Percentiles rank a stretch among this genome's conserved stretches.
phyloP scores from a whole-genome alignment of 2,797 vertebrate genomes.

The Coendou prehensilis region DNA sequence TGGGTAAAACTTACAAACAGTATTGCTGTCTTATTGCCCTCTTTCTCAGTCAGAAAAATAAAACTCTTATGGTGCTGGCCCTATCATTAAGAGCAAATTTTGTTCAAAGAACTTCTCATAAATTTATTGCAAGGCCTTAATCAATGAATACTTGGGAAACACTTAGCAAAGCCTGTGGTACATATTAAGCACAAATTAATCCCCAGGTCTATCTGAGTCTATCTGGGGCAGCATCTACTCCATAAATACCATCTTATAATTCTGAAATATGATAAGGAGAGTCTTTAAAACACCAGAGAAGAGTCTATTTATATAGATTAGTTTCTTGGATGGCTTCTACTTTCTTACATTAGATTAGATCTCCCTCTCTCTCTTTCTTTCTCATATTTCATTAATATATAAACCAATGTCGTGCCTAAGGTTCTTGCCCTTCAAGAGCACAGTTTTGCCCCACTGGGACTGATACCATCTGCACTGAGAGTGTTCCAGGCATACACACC shows the following conservation, averaged over 20 bases:
- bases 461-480: not conserved
- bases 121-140: slow-evolving; percentile 13
- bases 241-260: not conserved
- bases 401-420: not conserved
- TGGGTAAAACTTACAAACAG: not conserved
- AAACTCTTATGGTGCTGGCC: not conserved
- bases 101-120: not conserved
- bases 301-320: not conserved
- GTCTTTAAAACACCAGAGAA: not conserved
- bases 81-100: not conserved
- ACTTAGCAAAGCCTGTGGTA: not conserved
- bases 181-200: not conserved
- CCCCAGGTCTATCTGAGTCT: not conserved
- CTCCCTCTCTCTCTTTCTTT: not conserved
- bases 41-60: not conserved
- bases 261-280: not conserved
- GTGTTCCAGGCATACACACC: too few species aligned
- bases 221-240: not conserved
- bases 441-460: not conserved
- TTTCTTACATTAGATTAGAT: not conserved
- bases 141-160: not conserved
- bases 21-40: not conserved
- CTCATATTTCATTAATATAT: not conserved
- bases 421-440: not conserved
- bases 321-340: not conserved